These are phyloP conservation scores for Magallana nippona DNA, from an alignment of 2,888 invertebrate genomes.

Conservation along the genomic window DNA sequence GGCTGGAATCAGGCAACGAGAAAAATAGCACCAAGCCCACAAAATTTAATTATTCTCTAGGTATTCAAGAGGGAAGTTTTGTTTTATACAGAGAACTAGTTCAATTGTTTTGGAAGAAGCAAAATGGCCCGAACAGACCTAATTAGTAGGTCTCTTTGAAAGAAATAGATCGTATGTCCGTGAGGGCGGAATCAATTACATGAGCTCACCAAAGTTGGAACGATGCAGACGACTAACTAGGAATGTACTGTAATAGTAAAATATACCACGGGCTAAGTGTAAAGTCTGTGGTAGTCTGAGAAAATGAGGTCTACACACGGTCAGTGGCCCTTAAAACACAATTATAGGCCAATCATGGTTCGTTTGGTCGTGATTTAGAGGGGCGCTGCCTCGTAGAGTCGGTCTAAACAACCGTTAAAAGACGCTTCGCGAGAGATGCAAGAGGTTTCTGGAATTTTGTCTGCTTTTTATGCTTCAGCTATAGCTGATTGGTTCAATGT, in stretches of 20 bases:
- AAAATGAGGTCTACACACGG: conserved; percentile 4
- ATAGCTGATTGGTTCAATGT: no score
- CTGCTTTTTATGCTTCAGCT: no score
- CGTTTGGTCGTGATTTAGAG: conserved; percentile 3
- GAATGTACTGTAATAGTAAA: not conserved
- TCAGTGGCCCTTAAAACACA: not conserved
- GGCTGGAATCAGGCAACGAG: no score
- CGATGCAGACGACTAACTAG: not conserved
- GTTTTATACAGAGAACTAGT: no score
- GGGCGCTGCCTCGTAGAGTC: not conserved
- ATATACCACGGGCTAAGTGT: not conserved
- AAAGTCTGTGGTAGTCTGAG: not conserved
- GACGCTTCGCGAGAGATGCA: not conserved
- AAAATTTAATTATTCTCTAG: no score
- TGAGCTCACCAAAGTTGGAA: not conserved
- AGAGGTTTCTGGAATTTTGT: no score
- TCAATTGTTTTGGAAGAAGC: not conserved
- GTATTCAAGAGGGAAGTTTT: no score
- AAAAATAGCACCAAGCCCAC: no score
- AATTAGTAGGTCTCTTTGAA: not conserved
- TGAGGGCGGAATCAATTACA: not conserved
- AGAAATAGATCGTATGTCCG: not conserved
- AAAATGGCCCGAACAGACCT: not conserved
- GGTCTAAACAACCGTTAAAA: not conserved
- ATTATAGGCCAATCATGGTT: not conserved